A percentile compares a stretch with the other conserved stretches of the same genome.
Conservation (phyloP, 2,113 vertebrate species). For the Odontesthes bonariensis region DNA sequence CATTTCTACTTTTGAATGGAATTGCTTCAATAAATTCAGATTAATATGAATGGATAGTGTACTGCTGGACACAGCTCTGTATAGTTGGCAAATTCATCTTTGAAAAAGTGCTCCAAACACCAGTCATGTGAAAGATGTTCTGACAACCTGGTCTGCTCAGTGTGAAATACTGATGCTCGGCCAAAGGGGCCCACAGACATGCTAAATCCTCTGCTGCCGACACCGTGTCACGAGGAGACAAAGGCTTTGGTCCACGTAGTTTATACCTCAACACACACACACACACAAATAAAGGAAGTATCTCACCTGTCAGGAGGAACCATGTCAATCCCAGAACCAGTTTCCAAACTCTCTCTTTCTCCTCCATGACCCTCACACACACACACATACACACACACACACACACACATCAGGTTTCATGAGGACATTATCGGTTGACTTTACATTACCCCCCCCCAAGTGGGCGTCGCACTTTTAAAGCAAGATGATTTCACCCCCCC, state of each 20-base stretch:
- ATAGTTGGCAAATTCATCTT: slow-evolving; percentile 9
- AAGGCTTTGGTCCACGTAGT: slow-evolving; percentile 20
- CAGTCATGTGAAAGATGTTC: slow-evolving; percentile 40
- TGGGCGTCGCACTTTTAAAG: too few relatives aligned
- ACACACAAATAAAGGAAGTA: background rate
- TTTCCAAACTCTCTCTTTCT: background rate
- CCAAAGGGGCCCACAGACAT: slow-evolving; percentile 9
- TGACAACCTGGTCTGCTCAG: background rate
- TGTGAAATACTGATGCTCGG: slow-evolving; percentile 6
- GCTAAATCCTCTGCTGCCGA: slow-evolving; percentile 14
- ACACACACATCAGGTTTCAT: background rate
- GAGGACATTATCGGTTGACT: slow-evolving; percentile 12
- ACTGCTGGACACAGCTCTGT: background rate
- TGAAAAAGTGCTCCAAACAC: slow-evolving; percentile 26
- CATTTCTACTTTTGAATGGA: background rate
- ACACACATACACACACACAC: too few relatives aligned
- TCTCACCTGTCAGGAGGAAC: slow-evolving; percentile 18
- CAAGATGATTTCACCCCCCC: too few relatives aligned
- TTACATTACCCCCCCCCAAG: background rate
- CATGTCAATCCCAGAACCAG: slow-evolving; percentile 51
- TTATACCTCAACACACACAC: slow-evolving; percentile 10
- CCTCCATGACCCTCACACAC: background rate
- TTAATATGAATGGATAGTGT: background rate
- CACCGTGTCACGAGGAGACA: slow-evolving; percentile 30
- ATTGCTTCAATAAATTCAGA: background rate